phyloP scores from a whole-genome alignment of 37 sponge, comb jelly and placozoan species.

The Beroe forskalii region DNA sequence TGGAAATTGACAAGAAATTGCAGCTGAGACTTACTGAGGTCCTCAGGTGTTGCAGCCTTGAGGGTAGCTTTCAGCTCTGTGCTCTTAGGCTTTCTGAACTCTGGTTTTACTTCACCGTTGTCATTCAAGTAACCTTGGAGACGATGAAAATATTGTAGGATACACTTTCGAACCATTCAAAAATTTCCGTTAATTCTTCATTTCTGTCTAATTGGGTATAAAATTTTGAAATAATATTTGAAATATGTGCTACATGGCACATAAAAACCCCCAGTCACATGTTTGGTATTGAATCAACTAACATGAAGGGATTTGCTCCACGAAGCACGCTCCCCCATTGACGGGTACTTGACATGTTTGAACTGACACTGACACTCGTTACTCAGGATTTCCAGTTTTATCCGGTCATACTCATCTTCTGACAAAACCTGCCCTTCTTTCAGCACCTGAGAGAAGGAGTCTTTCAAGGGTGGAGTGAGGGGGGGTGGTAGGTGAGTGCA shows the following conservation, averaged over 20 bases:
- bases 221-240: no score
- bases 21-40: slow-evolving; percentile 34
- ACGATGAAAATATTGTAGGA: not conserved
- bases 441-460: no score
- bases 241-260: no score
- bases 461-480: no score
- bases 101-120: not conserved
- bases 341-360: slow-evolving; percentile 1
- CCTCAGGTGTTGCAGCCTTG: slow-evolving; percentile 6
- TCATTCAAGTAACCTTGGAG: slow-evolving; percentile 41
- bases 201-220: no score
- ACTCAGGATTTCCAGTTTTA: not conserved
- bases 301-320: slow-evolving; percentile 30
- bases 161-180: no score
- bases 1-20: no score
- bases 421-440: no score
- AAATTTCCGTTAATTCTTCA: no score
- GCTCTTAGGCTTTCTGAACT: slow-evolving; percentile 6
- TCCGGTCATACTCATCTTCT: not conserved
- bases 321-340: slow-evolving; percentile 8
- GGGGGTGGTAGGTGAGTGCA: no score
- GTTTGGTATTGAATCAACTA: no score
- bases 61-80: slow-evolving; percentile 8
- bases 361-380: slow-evolving; percentile 63
- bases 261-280: no score